Conservation (phyloP, 1,140 invertebrate species). For the Drosophila suzukii region DNA sequence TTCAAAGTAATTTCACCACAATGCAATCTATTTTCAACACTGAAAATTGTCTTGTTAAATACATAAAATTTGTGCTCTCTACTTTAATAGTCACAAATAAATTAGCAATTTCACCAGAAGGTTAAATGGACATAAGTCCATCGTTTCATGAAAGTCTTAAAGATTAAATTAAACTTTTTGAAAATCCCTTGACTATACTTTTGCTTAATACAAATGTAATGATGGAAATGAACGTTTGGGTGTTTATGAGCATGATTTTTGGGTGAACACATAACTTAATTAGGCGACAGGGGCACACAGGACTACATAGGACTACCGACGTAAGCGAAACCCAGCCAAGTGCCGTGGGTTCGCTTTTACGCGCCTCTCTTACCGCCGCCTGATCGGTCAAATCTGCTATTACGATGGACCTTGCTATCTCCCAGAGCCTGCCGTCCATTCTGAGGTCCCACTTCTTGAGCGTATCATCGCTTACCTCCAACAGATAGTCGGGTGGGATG, state of each 20-base stretch:
- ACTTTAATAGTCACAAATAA: not conserved
- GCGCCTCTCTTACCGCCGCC: conserved; percentile 30
- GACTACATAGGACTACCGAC: not conserved
- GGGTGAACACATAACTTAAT: not conserved
- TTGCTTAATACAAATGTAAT: not conserved
- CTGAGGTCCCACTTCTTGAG: conserved; percentile 30
- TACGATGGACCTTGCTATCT: conserved; percentile 6
- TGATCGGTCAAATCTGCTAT: conserved; percentile 11
- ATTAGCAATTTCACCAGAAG: not conserved
- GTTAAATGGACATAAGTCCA: too few relatives aligned
- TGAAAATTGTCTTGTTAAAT: too few relatives aligned
- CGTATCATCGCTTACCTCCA: conserved; percentile 57
- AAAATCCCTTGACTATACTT: too few relatives aligned
- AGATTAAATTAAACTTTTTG: too few relatives aligned
- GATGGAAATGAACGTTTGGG: not conserved
- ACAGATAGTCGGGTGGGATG: conserved; percentile 37
- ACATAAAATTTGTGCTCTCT: too few relatives aligned
- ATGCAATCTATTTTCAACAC: too few relatives aligned
- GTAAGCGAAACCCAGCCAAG: not conserved
- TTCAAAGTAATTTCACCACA: too few relatives aligned
- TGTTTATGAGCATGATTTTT: not conserved
- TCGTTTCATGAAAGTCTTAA: too few relatives aligned
- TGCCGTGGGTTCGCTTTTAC: not conserved
- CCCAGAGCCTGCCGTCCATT: conserved; percentile 34
- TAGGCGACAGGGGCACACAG: not conserved